Conservation (phyloP, 64 coral and sea anemone species). For the Actinia tenebrosa region DNA sequence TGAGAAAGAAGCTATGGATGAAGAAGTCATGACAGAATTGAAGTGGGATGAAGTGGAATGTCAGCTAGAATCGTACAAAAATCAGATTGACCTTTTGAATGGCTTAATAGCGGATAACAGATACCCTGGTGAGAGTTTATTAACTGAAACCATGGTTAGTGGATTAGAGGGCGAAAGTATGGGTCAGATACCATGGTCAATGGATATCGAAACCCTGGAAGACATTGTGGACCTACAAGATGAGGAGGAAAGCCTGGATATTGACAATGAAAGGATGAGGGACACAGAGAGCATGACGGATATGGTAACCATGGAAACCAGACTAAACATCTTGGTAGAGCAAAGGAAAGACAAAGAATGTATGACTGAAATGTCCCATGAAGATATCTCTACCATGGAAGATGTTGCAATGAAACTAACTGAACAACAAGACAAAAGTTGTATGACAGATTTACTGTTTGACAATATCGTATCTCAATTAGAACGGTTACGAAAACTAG, state of each 20-base stretch:
- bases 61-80: slow-evolving; percentile 27
- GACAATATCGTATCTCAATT: not conserved
- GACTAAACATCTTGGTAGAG: not conserved
- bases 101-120: not conserved
- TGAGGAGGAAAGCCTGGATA: not conserved
- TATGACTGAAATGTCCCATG: not conserved
- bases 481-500: not conserved
- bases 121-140: not conserved
- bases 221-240: slow-evolving; percentile 19
- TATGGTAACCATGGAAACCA: not conserved
- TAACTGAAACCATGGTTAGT: not conserved
- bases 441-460: slow-evolving; percentile 26
- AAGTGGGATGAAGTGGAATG: slow-evolving; percentile 45
- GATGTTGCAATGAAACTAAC: not conserved
- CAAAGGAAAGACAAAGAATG: not conserved
- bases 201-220: slow-evolving; percentile 11
- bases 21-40: slow-evolving; percentile 39
- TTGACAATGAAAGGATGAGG: not conserved
- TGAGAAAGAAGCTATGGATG: slow-evolving; percentile 5
- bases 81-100: slow-evolving; percentile 28
- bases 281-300: slow-evolving; percentile 40
- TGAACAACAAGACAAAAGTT: not conserved
- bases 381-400: not conserved
- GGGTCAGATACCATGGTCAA: not conserved
- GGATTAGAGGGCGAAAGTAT: not conserved